These are phyloP conservation scores for Cepaea hortensis DNA, from an alignment of 2,888 invertebrate species.

Conservation along the genomic window DNA sequence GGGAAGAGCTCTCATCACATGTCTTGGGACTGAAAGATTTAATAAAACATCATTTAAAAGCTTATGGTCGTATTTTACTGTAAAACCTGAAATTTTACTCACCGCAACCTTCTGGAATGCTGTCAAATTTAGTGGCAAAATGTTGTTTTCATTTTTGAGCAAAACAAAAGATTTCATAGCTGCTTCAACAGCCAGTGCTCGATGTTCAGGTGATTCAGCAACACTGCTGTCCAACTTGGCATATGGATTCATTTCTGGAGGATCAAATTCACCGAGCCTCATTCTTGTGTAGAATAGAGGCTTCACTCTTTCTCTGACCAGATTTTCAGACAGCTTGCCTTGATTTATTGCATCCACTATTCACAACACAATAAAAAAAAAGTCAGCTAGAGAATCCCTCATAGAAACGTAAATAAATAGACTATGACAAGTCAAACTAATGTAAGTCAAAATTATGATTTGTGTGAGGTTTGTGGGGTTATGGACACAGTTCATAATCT, in stretches of 20 bases:
- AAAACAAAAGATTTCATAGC: slow-evolving; percentile 70
- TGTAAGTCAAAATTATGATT: too few species aligned
- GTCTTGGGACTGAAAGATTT: too few species aligned
- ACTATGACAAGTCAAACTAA: too few species aligned
- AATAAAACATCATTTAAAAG: too few species aligned
- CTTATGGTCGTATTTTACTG: too few species aligned
- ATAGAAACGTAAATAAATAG: too few species aligned
- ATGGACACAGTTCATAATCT: too few species aligned
- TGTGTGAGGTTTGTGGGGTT: too few species aligned
- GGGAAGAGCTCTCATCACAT: too few species aligned
- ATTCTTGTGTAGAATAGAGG: slow-evolving; percentile 60
- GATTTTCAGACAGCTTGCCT: slow-evolving; percentile 50
- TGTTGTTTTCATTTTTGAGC: slow-evolving; percentile 62
- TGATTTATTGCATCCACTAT: slow-evolving; percentile 52
- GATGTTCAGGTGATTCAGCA: slow-evolving; percentile 61
- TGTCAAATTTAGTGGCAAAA: slow-evolving; percentile 55
- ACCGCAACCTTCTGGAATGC: slow-evolving; percentile 46
- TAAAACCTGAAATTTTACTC: neutral
- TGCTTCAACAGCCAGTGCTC: slow-evolving; percentile 60
- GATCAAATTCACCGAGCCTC: slow-evolving; percentile 62
- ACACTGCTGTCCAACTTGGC: slow-evolving; percentile 54
- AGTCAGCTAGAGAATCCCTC: too few species aligned
- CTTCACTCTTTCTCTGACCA: slow-evolving; percentile 53
- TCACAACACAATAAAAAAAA: neutral
- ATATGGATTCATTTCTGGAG: slow-evolving; percentile 63